phyloP scores from a whole-genome alignment of 2,113 vertebrate species.

The Heliornis fulica region DNA sequence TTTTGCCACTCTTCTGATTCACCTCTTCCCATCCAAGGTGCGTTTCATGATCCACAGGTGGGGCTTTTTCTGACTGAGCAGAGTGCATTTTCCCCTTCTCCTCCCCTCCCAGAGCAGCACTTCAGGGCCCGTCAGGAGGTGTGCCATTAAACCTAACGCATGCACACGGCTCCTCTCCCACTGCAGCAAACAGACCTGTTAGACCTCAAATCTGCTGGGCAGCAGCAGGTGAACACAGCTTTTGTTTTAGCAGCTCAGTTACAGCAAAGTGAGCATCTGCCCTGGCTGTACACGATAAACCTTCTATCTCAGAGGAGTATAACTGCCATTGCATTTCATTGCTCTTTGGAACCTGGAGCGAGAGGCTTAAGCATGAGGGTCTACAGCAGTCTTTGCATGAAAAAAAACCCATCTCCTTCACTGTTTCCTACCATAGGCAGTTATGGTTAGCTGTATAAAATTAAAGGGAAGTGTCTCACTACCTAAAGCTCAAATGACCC shows the following conservation, averaged over 20 bases:
- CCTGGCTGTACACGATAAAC: slow-evolving; percentile 55
- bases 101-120: slow-evolving; percentile 31
- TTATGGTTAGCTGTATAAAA: background rate
- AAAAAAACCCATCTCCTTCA: slow-evolving; percentile 18
- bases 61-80: background rate
- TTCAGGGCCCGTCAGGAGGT: background rate
- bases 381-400: slow-evolving; percentile 44
- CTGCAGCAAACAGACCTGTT: background rate
- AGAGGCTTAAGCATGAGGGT: background rate
- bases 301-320: slow-evolving; percentile 33
- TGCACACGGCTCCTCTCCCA: background rate
- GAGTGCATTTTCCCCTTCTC: slow-evolving; percentile 11
- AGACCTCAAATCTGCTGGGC: slow-evolving; percentile 19
- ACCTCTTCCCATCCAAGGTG: background rate
- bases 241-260: slow-evolving; percentile 67
- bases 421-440: background rate
- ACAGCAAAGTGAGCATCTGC: slow-evolving; percentile 52
- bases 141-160: background rate
- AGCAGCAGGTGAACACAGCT: slow-evolving; percentile 54
- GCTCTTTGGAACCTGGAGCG: slow-evolving; percentile 48
- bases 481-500: background rate
- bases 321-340: slow-evolving; percentile 49
- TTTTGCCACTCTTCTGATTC: background rate
- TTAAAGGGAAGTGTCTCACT: background rate
- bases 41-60: slow-evolving; percentile 19